Base-by-base conservation (phyloP, 2,113 vertebrate species). In the Lepus timidus region DNA sequence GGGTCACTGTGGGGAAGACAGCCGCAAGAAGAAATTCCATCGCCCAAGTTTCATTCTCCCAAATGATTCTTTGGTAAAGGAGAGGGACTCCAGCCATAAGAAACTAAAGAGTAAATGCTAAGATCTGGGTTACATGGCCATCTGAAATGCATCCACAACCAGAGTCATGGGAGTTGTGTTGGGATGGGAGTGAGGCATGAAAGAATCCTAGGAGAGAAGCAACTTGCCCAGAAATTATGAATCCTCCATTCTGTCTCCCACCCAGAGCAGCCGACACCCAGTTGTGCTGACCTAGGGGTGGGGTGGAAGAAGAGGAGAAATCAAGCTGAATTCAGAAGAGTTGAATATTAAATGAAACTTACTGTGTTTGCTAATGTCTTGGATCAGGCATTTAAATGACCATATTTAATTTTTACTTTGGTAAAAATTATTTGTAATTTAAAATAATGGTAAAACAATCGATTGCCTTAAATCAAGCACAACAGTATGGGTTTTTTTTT, bases 351-450 rank as follows among this genome's bases (percentile, higher is more conserved):
- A n/a, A 55, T 29, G 17, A 75, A 85, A 87, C 68, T 79, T 51
- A 89, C 27, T 49, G 3, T 74, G 78, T 58, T 52, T 6, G 52
- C 61, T 74, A 49, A 68, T 75, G 5, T 74, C 65, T 67, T 80
- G 33, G 11, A 81, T 25, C 74, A 74, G 33, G 23, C n/a, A 29
- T 52, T 65, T 44, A 68, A 79, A 52, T 65, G 1, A 85, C 55
- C 19, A 71, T 19, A 76, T 58, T 70, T 64, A 79, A 58, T 61
- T 75, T 95, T 82, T 36, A 51, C 22, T 68, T 78, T 85, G 10
- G 9, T 52, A 91, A 83, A 82, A 55, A 82, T 74, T 83, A 51
- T 76, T 90, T 65, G 1, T 86, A 55, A 71, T 31, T 49, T 91
- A 84, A 80, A 70, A 23, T 82, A 29, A 58, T 61, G 9, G 20